Evolutionary conservation across 1,140 invertebrate species (phyloP).

Genomic region (Piezodorus guildinii): DNA sequence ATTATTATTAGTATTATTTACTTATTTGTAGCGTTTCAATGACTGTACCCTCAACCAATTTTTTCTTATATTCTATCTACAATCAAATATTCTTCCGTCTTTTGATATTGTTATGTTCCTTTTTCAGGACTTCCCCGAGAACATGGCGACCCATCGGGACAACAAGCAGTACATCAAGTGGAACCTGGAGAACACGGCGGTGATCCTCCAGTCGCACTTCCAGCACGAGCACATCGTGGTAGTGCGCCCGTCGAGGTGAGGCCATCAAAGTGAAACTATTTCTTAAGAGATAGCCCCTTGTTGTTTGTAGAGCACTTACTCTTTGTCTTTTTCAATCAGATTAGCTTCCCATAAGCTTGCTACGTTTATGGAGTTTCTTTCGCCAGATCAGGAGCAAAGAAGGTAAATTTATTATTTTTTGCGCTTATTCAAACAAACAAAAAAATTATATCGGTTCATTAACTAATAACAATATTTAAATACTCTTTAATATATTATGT

Average conservation of each 20-base stretch:
- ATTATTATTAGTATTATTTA: too few species aligned
- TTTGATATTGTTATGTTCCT: constrained; percentile 17
- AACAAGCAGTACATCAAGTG: constrained; percentile 60
- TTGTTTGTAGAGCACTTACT: constrained; percentile 16
- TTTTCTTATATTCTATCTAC: too few species aligned
- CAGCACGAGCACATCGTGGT: constrained; percentile 57
- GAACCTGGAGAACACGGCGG: constrained; percentile 62
- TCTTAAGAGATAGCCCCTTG: constrained; percentile 16
- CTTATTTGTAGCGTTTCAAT: too few species aligned
- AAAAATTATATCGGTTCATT: constrained; percentile 1
- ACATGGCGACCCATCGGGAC: constrained; percentile 60
- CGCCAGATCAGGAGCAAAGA: constrained; percentile 28
- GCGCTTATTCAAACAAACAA: too few species aligned
- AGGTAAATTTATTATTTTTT: constrained; percentile 27
- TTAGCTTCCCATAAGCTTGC: constrained; percentile 30
- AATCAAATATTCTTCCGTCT: not conserved
- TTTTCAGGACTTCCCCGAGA: constrained; percentile 64
- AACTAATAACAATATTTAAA: not conserved
- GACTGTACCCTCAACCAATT: too few species aligned
- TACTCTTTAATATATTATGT: too few species aligned
- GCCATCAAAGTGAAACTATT: not conserved
- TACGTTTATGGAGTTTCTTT: constrained; percentile 30
- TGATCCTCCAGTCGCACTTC: constrained; percentile 53
- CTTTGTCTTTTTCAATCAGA: constrained; percentile 27
- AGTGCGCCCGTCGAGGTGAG: constrained; percentile 52